Percentiles rank a stretch among this genome's conserved stretches.
These are phyloP conservation scores for Thalassaphorura encarpata DNA, from an alignment of 1,140 invertebrate genomes.

Conservation along the genomic window DNA sequence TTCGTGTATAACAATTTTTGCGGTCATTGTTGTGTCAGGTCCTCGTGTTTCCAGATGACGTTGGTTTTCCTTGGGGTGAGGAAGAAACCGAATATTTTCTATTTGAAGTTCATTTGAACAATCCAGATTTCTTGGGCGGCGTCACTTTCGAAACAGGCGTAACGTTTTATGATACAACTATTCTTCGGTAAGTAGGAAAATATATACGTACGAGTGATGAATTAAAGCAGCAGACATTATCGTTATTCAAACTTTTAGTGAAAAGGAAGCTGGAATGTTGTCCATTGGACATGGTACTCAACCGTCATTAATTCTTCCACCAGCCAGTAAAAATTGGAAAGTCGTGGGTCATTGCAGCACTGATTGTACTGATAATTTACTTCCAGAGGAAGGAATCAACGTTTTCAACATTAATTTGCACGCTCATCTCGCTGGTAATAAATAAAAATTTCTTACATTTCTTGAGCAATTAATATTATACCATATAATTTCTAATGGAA, in stretches of 20 bases:
- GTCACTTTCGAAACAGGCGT: conserved; percentile 1
- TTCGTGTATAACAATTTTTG: too few relatives aligned
- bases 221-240: too few relatives aligned
- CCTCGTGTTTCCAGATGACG: conserved; percentile 56
- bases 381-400: not conserved
- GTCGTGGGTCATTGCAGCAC: conserved; percentile 8
- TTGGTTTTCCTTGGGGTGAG: conserved; percentile 68
- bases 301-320: conserved; percentile 9
- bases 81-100: conserved; percentile 57
- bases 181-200: too few relatives aligned
- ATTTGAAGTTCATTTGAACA: conserved; percentile 81
- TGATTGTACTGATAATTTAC: conserved; percentile 2
- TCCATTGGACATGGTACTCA: not conserved
- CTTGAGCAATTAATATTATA: too few relatives aligned
- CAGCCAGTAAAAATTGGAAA: not conserved
- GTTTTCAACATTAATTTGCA: conserved; percentile 9
- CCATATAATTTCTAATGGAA: too few relatives aligned
- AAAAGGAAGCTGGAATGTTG: not conserved
- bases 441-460: not conserved
- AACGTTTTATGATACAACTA: not conserved
- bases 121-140: conserved; percentile 40
- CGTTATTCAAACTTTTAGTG: not conserved
- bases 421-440: conserved; percentile 5
- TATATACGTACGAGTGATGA: too few relatives aligned
- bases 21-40: not conserved